Base-by-base conservation (phyloP, 2,113 vertebrate genomes). In the Pampusana beccarii region DNA sequence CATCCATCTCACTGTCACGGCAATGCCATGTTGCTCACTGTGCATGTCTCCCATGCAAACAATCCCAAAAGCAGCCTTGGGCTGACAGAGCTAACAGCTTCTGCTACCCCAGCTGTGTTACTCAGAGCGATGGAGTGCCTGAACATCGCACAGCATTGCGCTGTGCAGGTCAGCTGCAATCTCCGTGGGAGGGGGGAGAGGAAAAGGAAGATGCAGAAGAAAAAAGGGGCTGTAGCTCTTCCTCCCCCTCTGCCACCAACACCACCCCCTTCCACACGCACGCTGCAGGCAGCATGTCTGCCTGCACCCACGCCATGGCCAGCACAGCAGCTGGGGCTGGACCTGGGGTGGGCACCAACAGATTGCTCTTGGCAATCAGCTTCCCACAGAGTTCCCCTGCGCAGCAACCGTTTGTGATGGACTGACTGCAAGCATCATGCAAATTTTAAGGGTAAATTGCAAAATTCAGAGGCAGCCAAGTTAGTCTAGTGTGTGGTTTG, bases 1-100 rank as follows among this genome's bases (percentile, higher is more conserved):
- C 20, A 31, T 46, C 24, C 46, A 29, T 44, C 34, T 64, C 16
- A 0, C 53, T 72, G 78, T 31, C 70, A 56, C 65, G 64, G 79
- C 61, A 80, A 12, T 29, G 66, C 60, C 16, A 1, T 0, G 1
- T 24, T 78, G 46, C 36, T 84, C 0, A 0, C 23, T 62, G 23
- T 0, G 0, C 48, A 5, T 6, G 15, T 57, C 42, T 81, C 80
- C 61, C 24, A 28, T 17, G 33, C 4, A 48, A 70, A 56, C 0
- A 1, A 53, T 33, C 40, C 44, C 9, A 0, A 66, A 66, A 60
- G 2, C 6, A 53, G 64, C 78, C 24, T 60, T 58, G 46, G 40
- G 65, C 51, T 7, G 2, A 61, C 28, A 48, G 26, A 78, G 79
- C 21, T 18, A 20, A 38, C 40, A 38, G 46, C 31, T 78, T 44